Evolutionary conservation across 2,113 vertebrate genomes (phyloP), one percentile per base, ranked within the genome.

Genomic region (Macaca nemestrina): DNA sequence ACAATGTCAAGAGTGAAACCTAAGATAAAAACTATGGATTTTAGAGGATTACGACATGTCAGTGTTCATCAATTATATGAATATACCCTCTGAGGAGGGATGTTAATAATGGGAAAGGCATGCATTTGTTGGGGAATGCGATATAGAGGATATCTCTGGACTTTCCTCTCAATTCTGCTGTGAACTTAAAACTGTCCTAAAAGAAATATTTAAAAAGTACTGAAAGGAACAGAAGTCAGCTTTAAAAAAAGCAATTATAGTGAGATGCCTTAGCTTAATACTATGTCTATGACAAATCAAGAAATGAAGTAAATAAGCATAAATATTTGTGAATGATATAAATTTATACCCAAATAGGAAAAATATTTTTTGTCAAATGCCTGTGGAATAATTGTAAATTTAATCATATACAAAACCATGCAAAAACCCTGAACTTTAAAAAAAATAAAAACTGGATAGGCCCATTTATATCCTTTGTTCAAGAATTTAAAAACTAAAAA

Each of bases 401-500:
- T 73, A 61, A 92, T 87, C 75, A 84, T 50, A 30, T 67, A 14
- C 50, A 90, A 96, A 84, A 9, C 30, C n/a, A 76, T 87, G 25
- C 1, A n/a, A 91, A 82, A 78, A 45, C 13, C 12, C 4, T 73
- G 20, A 82, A 14, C 11, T 73, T 88, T 12, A 68, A 45, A 92
- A 93, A 94, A 86, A 73, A 38, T 82, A 27, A 57, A 55, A 91
- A 83, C 22, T 48, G 40, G 59, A 83, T 64, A 35, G 30, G 3
- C 25, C 70, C 85, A 17, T 64, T 96, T 89, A 70, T 6, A 87
- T 80, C 25, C 43, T 81, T 93, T 87, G 32, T 35, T 78, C 64
- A 93, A 87, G 32, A 92, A 94, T 91, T 92, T 91, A 91, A 91
- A 94, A 93, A 83, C 73, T 90, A 57, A 96, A 96, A 93, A 59